Evolutionary conservation across 2,888 invertebrate species (phyloP).

Genomic region (Protonemura montana): DNA sequence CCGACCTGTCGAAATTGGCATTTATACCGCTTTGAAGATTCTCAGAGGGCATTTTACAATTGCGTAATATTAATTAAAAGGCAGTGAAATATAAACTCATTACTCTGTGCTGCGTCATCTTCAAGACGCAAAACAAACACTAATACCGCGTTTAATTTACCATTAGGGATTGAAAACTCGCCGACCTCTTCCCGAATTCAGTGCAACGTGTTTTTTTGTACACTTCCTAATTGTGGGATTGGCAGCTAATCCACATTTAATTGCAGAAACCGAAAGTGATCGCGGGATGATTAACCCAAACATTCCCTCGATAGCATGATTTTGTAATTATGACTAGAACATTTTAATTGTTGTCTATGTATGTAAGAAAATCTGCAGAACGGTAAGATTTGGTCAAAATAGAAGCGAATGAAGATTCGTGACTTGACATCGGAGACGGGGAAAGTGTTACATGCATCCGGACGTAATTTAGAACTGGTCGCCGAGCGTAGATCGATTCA

Average conservation of each 20-base stretch:
- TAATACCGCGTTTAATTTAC: background rate
- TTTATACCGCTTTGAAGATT: background rate
- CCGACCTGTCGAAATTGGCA: background rate
- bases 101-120: background rate
- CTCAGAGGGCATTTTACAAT: background rate
- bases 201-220: background rate
- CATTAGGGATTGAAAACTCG: background rate
- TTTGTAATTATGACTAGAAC: no score
- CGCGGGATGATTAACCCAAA: no score
- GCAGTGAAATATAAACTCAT: background rate
- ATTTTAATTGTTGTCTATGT: no score
- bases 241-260: background rate
- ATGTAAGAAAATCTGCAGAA: no score
- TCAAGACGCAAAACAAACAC: background rate
- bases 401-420: background rate
- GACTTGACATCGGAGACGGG: background rate
- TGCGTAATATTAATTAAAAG: background rate
- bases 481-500: background rate
- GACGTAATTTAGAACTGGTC: no score
- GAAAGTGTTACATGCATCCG: background rate
- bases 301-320: no score
- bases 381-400: no score
- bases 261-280: constrained; percentile 3
- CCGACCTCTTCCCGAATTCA: no score
- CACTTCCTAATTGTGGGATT: background rate